A percentile compares a stretch with the other conserved stretches of the same genome.
phyloP scores from a whole-genome alignment of 1,140 invertebrate species.

The Heliothis virescens region DNA sequence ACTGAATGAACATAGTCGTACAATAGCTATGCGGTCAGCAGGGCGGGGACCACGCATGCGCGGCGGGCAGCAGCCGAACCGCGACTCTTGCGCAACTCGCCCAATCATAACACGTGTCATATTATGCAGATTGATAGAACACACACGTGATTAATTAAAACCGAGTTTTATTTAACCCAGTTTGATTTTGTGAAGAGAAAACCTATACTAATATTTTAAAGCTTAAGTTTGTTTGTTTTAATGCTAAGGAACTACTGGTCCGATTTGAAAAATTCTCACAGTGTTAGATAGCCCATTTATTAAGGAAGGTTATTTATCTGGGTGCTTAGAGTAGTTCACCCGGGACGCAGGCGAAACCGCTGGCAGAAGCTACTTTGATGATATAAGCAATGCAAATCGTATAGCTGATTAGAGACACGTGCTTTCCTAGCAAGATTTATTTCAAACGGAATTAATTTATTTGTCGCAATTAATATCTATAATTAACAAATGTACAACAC shows the following conservation, averaged over 20 bases:
- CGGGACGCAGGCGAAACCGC: too few relatives aligned
- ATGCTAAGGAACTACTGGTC: too few relatives aligned
- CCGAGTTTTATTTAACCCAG: not conserved
- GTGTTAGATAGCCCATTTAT: too few relatives aligned
- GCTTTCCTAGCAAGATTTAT: constrained; percentile 9
- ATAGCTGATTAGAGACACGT: not conserved
- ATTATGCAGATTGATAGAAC: constrained; percentile 41
- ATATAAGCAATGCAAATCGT: not conserved
- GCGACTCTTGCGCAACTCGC: constrained; percentile 40
- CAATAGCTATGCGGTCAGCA: constrained; percentile 49
- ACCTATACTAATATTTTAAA: not conserved
- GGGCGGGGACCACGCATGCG: constrained; percentile 36
- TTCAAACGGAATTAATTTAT: not conserved
- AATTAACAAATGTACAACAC: not conserved
- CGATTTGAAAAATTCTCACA: too few relatives aligned
- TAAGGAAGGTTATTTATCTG: too few relatives aligned
- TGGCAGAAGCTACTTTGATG: not conserved
- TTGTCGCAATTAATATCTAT: constrained; percentile 20
- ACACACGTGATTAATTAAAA: constrained; percentile 20
- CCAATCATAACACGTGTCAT: constrained; percentile 41
- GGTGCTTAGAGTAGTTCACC: too few relatives aligned
- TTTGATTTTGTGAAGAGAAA: constrained; percentile 3
- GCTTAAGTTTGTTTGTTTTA: too few relatives aligned
- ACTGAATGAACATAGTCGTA: constrained; percentile 44
- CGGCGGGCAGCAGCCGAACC: constrained; percentile 4